Evolutionary conservation across 2,113 vertebrate genomes (phyloP), one percentile per base, ranked within the genome.

Genomic region (Chionis minor): DNA sequence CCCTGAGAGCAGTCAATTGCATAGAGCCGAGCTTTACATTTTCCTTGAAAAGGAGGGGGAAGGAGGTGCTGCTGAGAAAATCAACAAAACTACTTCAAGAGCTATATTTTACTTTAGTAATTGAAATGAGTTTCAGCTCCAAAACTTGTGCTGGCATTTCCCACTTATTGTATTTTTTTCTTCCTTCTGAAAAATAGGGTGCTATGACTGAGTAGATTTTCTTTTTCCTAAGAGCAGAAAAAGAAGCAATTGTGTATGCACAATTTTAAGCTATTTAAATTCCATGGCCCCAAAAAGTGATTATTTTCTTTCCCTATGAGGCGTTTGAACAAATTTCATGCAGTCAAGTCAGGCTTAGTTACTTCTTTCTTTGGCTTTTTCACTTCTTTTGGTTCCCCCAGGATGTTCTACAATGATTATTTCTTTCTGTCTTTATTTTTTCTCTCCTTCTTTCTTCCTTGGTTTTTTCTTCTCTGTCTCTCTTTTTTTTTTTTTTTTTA

Each of bases 201-300:
- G 62, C 62, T 90, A 70, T 91, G 85, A 83, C 62, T 86, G 74
- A 86, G 15, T 81, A 79, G 47, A 95, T 91, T 96, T 87, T 84
- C 66, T 82, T 95, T 92, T 69, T 82, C 93, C 67, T 94, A 97
- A 94, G 82, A 92, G 71, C 45, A 74, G 83, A 91, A 94, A 92
- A 97, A 89, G 88, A 96, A 94, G 56, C 80, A 80, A 97, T 95
- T 97, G 33, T 91, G 59, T 96, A 96, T 88, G 75, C 82, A 94
- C 72, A 81, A 54, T 93, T 92, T 97, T 97, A 95, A 98, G 95
- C 97, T 98, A 97, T 97, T 98, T 96, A 97, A 97, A 97, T 97
- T 97, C 94, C 86, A 97, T 98, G 3, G 19, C 91, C 92, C 44
- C 94, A 91, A 97, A 95, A 96, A 96, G n/a, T 95, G 81, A 95